Evolutionary conservation across 2,797 vertebrate species (phyloP).

Genomic region (Amazona ochrocephala): DNA sequence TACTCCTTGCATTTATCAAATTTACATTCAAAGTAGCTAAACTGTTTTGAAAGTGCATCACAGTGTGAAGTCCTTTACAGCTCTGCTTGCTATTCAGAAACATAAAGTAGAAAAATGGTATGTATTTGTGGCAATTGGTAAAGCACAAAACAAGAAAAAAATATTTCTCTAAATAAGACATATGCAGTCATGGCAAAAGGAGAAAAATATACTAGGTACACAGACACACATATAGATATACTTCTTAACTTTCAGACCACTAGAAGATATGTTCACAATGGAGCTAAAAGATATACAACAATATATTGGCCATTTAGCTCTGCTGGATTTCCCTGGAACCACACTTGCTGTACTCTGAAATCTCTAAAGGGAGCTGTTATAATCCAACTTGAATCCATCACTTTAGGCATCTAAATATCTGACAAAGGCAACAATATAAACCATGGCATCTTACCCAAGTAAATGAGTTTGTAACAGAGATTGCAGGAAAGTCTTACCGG

Average conservation of each 20-base stretch:
- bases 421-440: background rate
- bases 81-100: constrained; percentile 48
- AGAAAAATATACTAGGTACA: background rate
- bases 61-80: constrained; percentile 44
- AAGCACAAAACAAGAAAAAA: constrained; percentile 43
- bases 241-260: background rate
- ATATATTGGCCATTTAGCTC: background rate
- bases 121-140: constrained; percentile 28
- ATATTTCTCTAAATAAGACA: background rate
- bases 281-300: background rate
- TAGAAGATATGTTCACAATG: background rate
- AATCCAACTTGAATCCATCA: background rate
- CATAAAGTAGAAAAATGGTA: background rate
- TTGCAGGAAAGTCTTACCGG: background rate
- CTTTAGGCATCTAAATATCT: background rate
- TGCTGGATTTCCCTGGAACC: background rate
- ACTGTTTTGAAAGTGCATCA: constrained; percentile 68
- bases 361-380: background rate
- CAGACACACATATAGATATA: background rate
- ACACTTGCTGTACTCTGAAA: background rate
- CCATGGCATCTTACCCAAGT: background rate
- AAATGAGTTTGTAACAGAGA: background rate
- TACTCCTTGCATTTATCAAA: constrained; percentile 47
- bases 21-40: constrained; percentile 69
- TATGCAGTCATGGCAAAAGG: background rate